Evolutionary conservation across 1,140 invertebrate genomes (phyloP), one percentile per base, ranked within the genome.

Genomic region (Holotrichia oblita): DNA sequence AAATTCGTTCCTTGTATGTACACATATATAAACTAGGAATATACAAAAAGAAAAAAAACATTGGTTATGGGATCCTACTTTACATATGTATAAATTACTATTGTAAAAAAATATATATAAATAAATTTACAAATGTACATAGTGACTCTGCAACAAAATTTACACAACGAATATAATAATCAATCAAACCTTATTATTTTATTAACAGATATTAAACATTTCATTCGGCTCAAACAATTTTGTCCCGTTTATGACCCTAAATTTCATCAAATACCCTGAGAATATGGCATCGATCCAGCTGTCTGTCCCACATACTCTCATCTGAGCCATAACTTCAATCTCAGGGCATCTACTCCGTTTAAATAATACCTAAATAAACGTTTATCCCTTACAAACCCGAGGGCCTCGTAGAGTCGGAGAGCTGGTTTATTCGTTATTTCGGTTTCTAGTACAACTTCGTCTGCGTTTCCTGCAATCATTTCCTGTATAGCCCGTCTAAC

Each of bases 391-490:
- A 99, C 97, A 91, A 99, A 99, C 40, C 98, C 98, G 73, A 99
- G 89, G 87, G 99, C 99, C 89, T 99, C 97, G 87, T 99, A 99
- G 4, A 99, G 90, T 85, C 93, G 93, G 81, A 99, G 89, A 59
- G 98, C 98, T 81, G 97, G 94, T 88, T 95, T 94, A 89, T 99
- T 99, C 40, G 97, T 99, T 81, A 99, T 98, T 91, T 99, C 98
- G n/a, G 98, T 99, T 90, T 99, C 98, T 82, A 99, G 90, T 42
- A 99, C 96, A 83, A 99, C 97, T 90, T 99, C 98, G 89, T 99
- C 97, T 79, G 98, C 98, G 89, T 96, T 94, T 86, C 98, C 96
- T 82, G 92, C 90, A 76, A 97, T 93, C 98, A 99, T 99, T 80
- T 95, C 96, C 90, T 91, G 89, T 82, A 94, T 94, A 77, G 93